phyloP scores from a whole-genome alignment of 2,113 vertebrate species.

The Morone saxatilis region DNA sequence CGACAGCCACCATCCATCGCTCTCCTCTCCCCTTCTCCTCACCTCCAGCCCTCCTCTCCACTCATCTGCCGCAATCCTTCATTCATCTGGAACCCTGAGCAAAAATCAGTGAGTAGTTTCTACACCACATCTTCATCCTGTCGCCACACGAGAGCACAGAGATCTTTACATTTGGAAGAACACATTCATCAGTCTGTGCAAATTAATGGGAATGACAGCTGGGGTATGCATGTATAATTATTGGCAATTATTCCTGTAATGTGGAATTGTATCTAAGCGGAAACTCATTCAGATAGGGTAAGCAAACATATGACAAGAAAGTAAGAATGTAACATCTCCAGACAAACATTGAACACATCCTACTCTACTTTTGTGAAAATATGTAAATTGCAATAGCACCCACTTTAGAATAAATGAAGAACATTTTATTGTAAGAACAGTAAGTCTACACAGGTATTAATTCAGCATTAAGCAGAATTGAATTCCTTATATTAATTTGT shows the following conservation, averaged over 20 bases:
- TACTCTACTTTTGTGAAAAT: not conserved
- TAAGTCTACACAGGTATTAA: not conserved
- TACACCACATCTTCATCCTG: slow-evolving; percentile 21
- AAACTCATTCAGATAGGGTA: not conserved
- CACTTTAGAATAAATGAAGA: not conserved
- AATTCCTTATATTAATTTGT: not conserved
- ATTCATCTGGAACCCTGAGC: slow-evolving; percentile 70
- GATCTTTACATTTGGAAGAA: not conserved
- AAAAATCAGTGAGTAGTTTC: slow-evolving; percentile 78
- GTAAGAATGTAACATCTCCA: not conserved
- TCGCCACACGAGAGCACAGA: slow-evolving; percentile 9
- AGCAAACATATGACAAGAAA: not conserved
- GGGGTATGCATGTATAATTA: slow-evolving; percentile 10
- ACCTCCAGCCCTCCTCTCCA: slow-evolving; percentile 66
- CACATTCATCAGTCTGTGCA: slow-evolving; percentile 1
- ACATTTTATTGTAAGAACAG: not conserved
- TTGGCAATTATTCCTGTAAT: not conserved
- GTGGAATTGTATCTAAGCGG: not conserved
- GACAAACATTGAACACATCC: not conserved
- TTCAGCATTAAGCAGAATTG: not conserved
- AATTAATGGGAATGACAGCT: not conserved
- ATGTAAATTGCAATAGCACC: not conserved
- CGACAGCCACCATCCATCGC: slow-evolving; percentile 85
- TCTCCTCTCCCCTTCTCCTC: slow-evolving; percentile 75
- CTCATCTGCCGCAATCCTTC: slow-evolving; percentile 70